Base-by-base conservation (phyloP, 1,140 invertebrate species). In the Lepidostoma basale region DNA sequence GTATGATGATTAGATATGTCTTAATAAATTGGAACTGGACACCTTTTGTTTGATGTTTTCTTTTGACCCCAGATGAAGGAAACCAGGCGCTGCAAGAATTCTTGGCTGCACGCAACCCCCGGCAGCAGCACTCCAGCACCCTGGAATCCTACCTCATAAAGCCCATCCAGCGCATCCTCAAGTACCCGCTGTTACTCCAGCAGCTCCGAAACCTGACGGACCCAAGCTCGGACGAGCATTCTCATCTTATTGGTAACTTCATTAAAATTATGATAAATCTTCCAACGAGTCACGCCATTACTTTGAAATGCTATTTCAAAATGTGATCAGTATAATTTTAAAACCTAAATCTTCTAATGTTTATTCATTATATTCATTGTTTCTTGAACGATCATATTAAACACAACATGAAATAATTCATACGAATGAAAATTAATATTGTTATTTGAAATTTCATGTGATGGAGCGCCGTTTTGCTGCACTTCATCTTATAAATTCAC, bases 71-170 rank as follows among this genome's bases (percentile, higher is more conserved):
- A 94, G 92, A 93, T 81, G 95, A 98, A 86, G 94, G 95, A 73
- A 98, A 98, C 87, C 93, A 96, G 84, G 93, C 92, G 59, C 85
- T 99, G 75, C 94, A 97, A 86, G 95, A 97, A 83, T 98, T 98
- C 82, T 85, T 98, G 72, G 88, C 91, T 63, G 90, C 95, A 30
- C 87, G 95, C 76, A 98, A 98, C 87, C 95, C 95, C 26, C 90
- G 93, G 75, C 94, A 97, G 77, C 94, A 98, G 83, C 96, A 98
- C 83, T 97, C 95, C 54, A 94, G 94, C 74, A 97, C 96, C 12
- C 84, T 98, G 75, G 97, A 99, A 82, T 98, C 96, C 36, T 98
- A 97, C 87, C 88, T 99, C 80, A 99, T 99, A 77, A 98, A 98
- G 84, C 97, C 97, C 47, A 98, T 99, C 80, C 97, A 99, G 83